Base-by-base conservation (phyloP, 2,888 invertebrate species). In the Leptothorax acervorum region DNA sequence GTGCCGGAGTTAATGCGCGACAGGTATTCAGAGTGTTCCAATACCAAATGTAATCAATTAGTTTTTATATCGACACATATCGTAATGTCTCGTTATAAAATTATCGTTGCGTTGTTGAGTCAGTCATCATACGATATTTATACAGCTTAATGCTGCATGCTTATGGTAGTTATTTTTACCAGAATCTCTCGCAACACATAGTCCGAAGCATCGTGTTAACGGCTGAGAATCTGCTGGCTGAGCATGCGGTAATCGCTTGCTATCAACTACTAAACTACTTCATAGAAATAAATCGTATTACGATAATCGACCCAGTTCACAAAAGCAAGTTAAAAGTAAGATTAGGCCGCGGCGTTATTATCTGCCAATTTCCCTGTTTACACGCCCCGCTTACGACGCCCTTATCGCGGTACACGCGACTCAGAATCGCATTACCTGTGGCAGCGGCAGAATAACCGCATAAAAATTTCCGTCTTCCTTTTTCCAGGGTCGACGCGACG, bases 241-340 rank as follows among this genome's bases (percentile, higher is more conserved):
- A 45, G n/a, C 35, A n/a, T 15, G 0, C 57, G 23, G 28, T 71
- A 73, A 60, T 73, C 60, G 73, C 65, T 65, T 28, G n/a, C 63
- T 53, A 71, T 71, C 55, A 53, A 81, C 55, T 55, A 35, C 48
- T 65, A 63, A 53, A 81, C 55, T 55, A 35, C 48, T 65, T 70
- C 57, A 63, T 48, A 48, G 39, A 84, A 65, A 84, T 73, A 81
- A 84, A 84, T 82, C 51, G 65, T 63, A 63, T 81, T 65, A 81
- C 45, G 48, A n/a, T 83, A 79, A 79, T 83, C 60, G 68, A 62
- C 51, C 28, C 60, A 45, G 60, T 73, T 71, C 18, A 42, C 68
- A 48, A 68, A 42, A 68, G 48, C 48, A 18, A 68, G 48, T 73
- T 71, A 73, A 73, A 81, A 71, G 60, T 28, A 12, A 71, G 79